Percentiles rank a stretch among this genome's conserved stretches.
Conservation (phyloP, 2,888 invertebrate species). For the Mactromeris polynyma region DNA sequence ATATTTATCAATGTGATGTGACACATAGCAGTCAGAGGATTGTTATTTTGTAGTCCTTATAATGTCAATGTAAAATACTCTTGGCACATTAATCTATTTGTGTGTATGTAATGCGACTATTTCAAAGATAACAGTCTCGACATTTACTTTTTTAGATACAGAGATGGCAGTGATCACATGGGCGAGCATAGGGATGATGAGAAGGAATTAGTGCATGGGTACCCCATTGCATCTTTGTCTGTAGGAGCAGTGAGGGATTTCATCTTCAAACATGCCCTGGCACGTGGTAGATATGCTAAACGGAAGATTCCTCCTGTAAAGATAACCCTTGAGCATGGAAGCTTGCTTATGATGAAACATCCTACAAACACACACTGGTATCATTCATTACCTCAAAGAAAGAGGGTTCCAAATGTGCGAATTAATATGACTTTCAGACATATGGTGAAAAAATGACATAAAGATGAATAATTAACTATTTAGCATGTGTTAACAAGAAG, state of each 20-base stretch:
- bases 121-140: too few species aligned
- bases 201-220: conserved; percentile 89
- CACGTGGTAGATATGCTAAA: conserved; percentile 78
- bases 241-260: conserved; percentile 91
- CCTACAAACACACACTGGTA: conserved; percentile 92
- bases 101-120: too few species aligned
- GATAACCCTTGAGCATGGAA: conserved; percentile 90
- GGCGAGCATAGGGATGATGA: conserved; percentile 92
- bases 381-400: conserved; percentile 90
- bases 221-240: conserved; percentile 91
- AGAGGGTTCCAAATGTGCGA: conserved; percentile 89
- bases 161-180: conserved; percentile 91
- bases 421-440: conserved; percentile 89
- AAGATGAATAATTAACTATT: too few species aligned
- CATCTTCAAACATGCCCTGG: conserved; percentile 89
- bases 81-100: too few species aligned
- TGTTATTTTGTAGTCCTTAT: too few species aligned
- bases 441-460: conserved; percentile 66
- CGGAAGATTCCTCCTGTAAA: conserved; percentile 88
- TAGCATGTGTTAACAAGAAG: too few species aligned
- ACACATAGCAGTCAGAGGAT: too few species aligned
- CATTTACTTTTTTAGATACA: conserved; percentile 89
- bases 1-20: too few species aligned
- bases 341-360: conserved; percentile 91
- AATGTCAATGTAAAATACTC: too few species aligned